Percentiles rank a stretch among this genome's conserved stretches.
These are phyloP conservation scores for Pangasius djambal DNA, from an alignment of 2,797 vertebrate species.

Conservation along the genomic window DNA sequence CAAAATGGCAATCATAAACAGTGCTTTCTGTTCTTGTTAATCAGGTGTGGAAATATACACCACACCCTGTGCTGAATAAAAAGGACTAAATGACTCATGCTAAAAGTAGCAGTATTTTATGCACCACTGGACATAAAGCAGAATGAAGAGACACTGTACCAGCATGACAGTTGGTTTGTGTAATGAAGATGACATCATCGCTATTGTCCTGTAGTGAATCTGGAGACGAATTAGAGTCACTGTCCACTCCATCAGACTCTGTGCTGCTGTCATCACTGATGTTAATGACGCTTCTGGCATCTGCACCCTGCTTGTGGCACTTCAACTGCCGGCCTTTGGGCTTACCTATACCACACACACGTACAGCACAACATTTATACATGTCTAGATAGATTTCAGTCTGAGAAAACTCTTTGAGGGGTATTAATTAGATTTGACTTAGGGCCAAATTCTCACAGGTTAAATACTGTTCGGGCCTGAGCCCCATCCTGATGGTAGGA, in stretches of 20 bases:
- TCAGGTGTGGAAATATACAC: not conserved
- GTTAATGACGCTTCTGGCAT: constrained; percentile 79
- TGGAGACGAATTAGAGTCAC: constrained; percentile 94
- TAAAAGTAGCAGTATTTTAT: not conserved
- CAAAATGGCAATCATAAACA: not conserved
- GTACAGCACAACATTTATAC: not conserved
- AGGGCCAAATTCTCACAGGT: constrained; percentile 2
- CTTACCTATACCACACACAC: constrained; percentile 76
- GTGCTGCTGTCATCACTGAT: constrained; percentile 96
- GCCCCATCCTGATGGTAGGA: not conserved
- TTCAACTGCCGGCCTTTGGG: constrained; percentile 81
- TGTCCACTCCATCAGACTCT: constrained; percentile 91
- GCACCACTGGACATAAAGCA: not conserved
- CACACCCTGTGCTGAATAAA: not conserved
- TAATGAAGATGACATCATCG: constrained; percentile 90
- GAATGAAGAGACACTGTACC: constrained; percentile 60
- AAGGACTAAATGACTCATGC: not conserved
- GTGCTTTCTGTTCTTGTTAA: not conserved
- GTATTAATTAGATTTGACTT: not conserved
- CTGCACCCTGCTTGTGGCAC: constrained; percentile 72
- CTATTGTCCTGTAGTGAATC: constrained; percentile 87
- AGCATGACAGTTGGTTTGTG: constrained; percentile 76
- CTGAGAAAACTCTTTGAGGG: not conserved
- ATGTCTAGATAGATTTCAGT: not conserved
- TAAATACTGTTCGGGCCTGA: not conserved